These are phyloP conservation scores for Otus sunia DNA, from an alignment of 2,113 vertebrate species.

Conservation along the genomic window DNA sequence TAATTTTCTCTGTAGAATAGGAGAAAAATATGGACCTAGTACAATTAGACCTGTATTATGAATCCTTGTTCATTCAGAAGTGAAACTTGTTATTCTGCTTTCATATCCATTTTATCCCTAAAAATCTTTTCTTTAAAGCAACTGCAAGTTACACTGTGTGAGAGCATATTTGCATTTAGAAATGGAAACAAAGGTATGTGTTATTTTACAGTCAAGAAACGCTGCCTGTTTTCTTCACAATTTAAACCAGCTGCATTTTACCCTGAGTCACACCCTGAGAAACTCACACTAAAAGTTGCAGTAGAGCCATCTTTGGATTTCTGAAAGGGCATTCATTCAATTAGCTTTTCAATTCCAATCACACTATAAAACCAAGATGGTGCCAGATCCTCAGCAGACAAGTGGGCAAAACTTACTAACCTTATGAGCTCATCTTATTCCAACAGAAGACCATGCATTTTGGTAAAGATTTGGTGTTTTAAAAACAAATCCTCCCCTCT, in stretches of 20 bases:
- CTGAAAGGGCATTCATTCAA: conserved; percentile 21
- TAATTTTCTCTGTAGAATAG: background rate
- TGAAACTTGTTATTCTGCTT: background rate
- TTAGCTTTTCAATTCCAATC: conserved; percentile 12
- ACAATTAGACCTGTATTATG: background rate
- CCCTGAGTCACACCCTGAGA: background rate
- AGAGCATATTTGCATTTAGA: background rate
- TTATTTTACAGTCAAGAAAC: background rate
- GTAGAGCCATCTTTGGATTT: background rate
- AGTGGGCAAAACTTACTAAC: background rate
- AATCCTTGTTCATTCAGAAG: background rate
- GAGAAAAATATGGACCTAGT: background rate
- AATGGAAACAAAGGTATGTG: background rate
- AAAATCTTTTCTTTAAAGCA: background rate
- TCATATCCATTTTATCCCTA: background rate
- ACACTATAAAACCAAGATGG: conserved; percentile 7
- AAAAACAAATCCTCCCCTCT: background rate
- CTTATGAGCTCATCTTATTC: background rate
- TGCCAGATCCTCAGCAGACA: background rate
- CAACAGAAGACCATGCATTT: background rate
- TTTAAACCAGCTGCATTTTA: background rate
- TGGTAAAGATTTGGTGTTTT: background rate
- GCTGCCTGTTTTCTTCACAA: background rate
- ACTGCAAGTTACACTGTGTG: background rate
- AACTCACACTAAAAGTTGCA: background rate